Evolutionary conservation across 2,797 vertebrate species (phyloP), one percentile per base, ranked within the genome.

Genomic region (Acropternis orthonyx): DNA sequence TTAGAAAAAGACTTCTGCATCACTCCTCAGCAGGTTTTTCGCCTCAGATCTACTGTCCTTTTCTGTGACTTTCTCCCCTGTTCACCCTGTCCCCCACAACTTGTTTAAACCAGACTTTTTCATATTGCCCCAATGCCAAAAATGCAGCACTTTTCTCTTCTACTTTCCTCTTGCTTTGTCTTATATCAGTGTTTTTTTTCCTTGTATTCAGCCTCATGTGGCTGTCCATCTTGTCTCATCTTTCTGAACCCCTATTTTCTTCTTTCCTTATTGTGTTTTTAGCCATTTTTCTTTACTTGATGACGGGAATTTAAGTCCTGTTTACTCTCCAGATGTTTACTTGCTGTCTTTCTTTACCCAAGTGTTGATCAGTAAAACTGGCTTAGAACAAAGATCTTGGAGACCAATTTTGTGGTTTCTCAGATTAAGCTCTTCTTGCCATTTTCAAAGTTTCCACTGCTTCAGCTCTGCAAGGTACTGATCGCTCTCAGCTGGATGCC

Each of bases 81-180:
- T 27, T 49, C 4, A 5, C n/a, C 12, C 21, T 2, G 6, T 8
- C 8, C 4, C 3, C 34, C 3, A 3, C 10, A 56, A 5, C 43
- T 49, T 41, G 26, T 65, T 67, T 67, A 76, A 72, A 52, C 6
- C 4, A 54, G 14, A 59, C 11, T 46, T 88, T 41, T 84, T 55
- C 43, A 48, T 58, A 27, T 10, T 65, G 14, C 3, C 20, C 21
- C 26, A 81, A 30, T 15, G 15, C 4, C 14, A 10, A 10, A 86
- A 81, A 37, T 28, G 76, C 10, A 90, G 44, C 32, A 39, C 3
- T 55, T 44, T 19, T 54, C 39, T 87, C n/a, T 71, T 63, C 27
- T 34, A 8, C 21, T 32, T 41, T 77, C 28, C 32, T 92, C 34
- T 56, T 52, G 28, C 26, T 86, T 71, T 44, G 26, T 63, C 49